A percentile compares a stretch with the other conserved stretches of the same genome.
Evolutionary conservation across 2,797 vertebrate genomes (phyloP).

Genomic region (Heliangelus exortis): DNA sequence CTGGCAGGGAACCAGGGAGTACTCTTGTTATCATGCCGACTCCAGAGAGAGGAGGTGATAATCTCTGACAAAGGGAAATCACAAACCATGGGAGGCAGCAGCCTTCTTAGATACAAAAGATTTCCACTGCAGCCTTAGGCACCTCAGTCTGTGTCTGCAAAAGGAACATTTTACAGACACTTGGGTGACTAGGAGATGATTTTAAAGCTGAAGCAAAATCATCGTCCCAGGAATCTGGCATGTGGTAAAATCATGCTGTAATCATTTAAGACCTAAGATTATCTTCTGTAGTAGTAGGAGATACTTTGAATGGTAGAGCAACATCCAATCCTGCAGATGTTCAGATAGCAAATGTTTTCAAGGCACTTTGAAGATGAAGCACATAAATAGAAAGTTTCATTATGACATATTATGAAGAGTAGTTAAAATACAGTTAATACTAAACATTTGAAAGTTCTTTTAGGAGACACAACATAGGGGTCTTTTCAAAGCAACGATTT

Average conservation of each 20-base stretch:
- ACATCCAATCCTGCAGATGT: conserved; percentile 3
- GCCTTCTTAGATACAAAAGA: neutral
- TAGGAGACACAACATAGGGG: neutral
- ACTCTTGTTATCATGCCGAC: neutral
- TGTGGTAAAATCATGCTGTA: neutral
- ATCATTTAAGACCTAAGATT: neutral
- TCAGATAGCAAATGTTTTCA: conserved; percentile 38
- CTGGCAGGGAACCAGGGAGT: neutral
- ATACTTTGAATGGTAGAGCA: neutral
- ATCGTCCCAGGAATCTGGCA: neutral
- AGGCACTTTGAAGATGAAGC: conserved; percentile 33
- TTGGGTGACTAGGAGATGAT: neutral
- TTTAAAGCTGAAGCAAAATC: neutral
- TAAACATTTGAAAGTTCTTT: conserved; percentile 31
- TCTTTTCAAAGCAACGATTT: conserved; percentile 12
- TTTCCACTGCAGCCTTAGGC: neutral
- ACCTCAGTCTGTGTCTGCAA: accelerated
- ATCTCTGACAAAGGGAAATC: neutral
- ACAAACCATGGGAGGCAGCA: neutral
- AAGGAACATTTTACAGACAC: neutral
- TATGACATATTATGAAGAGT: conserved; percentile 34
- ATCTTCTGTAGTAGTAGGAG: neutral
- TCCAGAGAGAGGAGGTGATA: neutral
- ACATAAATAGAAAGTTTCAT: conserved; percentile 41
- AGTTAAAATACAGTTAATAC: conserved; percentile 37